Percentiles rank a stretch among this genome's conserved stretches.
These are phyloP conservation scores for Nothobranchius kuhntae DNA, from an alignment of 2,113 vertebrate genomes.

Conservation along the genomic window DNA sequence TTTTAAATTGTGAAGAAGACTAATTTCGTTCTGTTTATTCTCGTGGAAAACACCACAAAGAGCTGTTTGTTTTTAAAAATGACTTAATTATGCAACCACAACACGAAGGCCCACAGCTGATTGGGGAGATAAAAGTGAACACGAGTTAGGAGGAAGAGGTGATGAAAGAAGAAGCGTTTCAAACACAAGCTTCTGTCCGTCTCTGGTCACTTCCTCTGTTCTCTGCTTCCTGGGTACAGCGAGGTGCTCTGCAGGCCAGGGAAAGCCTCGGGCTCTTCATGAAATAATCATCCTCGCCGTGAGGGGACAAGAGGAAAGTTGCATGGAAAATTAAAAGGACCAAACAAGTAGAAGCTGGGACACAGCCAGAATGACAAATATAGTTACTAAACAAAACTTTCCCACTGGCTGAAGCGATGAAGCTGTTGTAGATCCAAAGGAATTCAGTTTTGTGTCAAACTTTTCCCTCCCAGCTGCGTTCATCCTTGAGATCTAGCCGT, in stretches of 20 bases:
- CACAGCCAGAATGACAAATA: constrained; percentile 57
- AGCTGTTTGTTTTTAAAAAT: neutral
- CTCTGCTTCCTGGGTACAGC: constrained; percentile 54
- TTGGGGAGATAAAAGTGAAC: neutral
- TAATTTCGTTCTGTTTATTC: neutral
- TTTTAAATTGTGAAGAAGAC: neutral
- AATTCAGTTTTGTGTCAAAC: constrained; percentile 25
- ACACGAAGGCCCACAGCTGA: neutral
- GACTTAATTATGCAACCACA: constrained; percentile 5
- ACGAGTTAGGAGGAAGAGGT: neutral
- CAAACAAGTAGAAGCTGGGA: constrained; percentile 52
- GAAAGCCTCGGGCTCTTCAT: constrained; percentile 72
- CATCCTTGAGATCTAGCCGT: constrained; percentile 21
- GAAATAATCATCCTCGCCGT: constrained; percentile 76
- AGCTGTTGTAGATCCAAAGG: constrained; percentile 35
- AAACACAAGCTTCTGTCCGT: constrained; percentile 50
- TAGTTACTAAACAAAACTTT: constrained; percentile 61
- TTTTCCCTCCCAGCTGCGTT: constrained; percentile 13
- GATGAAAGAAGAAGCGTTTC: constrained; percentile 23
- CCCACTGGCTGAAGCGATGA: constrained; percentile 24
- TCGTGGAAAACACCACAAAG: neutral
- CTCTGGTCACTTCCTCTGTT: constrained; percentile 50
- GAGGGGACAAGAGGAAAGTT: constrained; percentile 73
- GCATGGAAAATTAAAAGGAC: constrained; percentile 71
- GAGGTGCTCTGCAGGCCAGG: constrained; percentile 58